Conservation (phyloP, 2,888 invertebrate species). For the Calephelis perditalis region DNA sequence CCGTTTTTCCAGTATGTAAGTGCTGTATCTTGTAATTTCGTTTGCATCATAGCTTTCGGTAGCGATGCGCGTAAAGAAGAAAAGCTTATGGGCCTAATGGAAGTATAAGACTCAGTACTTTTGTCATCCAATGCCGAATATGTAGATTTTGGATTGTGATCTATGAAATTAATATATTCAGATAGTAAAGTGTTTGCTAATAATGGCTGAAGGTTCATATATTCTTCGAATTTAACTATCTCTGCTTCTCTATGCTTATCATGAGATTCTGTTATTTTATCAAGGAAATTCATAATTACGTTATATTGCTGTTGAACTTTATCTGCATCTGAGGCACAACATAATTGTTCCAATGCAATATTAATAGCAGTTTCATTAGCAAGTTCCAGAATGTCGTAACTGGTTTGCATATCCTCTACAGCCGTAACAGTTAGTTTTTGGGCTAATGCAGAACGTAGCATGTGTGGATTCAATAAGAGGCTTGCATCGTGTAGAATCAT, state of each 20-base stretch:
- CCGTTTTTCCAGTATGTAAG: constrained; percentile 57
- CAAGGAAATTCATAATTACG: constrained; percentile 38
- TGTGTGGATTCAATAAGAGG: constrained; percentile 59
- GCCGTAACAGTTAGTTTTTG: constrained; percentile 57
- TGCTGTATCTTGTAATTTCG: constrained; percentile 48
- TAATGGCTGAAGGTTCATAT: constrained; percentile 41
- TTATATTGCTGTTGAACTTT: constrained; percentile 47
- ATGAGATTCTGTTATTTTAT: constrained; percentile 44
- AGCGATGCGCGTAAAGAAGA: constrained; percentile 24
- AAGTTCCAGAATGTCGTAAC: constrained; percentile 48
- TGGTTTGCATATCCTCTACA: constrained; percentile 58
- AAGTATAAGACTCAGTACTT: constrained; percentile 22
- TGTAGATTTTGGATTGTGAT: constrained; percentile 43
- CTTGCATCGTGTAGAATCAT: constrained; percentile 49
- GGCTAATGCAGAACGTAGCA: constrained; percentile 50
- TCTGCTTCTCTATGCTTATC: constrained; percentile 48
- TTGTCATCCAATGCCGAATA: constrained; percentile 19
- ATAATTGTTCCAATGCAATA: constrained; percentile 51
- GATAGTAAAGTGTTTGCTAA: constrained; percentile 37
- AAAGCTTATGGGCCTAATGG: constrained; percentile 26
- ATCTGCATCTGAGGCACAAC: constrained; percentile 44
- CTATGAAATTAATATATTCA: constrained; percentile 53
- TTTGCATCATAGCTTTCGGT: constrained; percentile 46
- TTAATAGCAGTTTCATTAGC: constrained; percentile 51
- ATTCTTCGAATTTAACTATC: constrained; percentile 50